Base-by-base conservation (phyloP, 2,797 vertebrate genomes). In the Euphonia xanthogaster region DNA sequence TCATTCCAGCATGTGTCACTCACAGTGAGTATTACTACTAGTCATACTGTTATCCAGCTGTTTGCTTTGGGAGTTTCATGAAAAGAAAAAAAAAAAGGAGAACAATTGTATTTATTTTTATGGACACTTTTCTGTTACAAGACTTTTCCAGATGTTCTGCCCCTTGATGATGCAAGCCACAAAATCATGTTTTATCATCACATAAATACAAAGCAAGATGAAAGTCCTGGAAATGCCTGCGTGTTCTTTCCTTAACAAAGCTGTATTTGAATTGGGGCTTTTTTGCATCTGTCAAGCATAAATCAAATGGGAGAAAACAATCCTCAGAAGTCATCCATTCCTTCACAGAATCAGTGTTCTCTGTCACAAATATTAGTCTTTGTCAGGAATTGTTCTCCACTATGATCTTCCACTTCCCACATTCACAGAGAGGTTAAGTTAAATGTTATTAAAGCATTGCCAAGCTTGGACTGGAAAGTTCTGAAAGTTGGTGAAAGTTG, bases 181-280 rank as follows among this genome's bases (percentile, higher is more conserved):
- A 65, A 74, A 81, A 88, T 22, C 39, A 33, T 63, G 51, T 88
- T 88, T 96, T 92, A 57, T 95, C 67, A 80, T 68, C 87, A 73
- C 54, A 96, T 27, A 86, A 93, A 84, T 74, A 86, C 81, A 84
- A 83, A 93, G 84, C 45, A 45, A 96, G 94, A 96, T 96, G 91
- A 97, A 96, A 96, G 94, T 12, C 37, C 19, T 96, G 89, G 86
- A 89, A 95, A 85, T 63, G 94, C 54, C 81, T 81, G 39, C 68
- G 72, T 92, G 85, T 50, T 93, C 85, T 95, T 93, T 80, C 53
- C 85, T 77, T 35, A 71, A 51, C 5, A 9, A 45, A 92, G 79
- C 53, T 80, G 71, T 14, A 91, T 78, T 55, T 30, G 76, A 88
- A 88, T 73, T 40, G 55, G 23, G 51, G 11, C 7, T 22, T 70